A percentile compares a stretch with the other conserved stretches of the same genome.
Evolutionary conservation across 2,888 invertebrate species (phyloP).

Genomic region (Terebella lapidaria): DNA sequence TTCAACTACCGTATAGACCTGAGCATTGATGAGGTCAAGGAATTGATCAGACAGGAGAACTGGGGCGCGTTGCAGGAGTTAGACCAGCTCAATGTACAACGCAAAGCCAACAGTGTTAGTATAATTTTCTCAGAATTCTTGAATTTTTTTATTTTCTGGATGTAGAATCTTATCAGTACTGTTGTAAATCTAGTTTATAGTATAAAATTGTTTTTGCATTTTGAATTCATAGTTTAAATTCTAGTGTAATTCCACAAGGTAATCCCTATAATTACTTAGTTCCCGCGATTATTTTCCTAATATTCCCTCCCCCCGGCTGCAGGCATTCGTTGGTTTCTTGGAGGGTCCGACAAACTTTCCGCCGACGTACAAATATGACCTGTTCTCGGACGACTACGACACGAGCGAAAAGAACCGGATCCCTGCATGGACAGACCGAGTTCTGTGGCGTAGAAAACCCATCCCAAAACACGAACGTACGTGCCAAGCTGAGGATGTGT

Average conservation of each 20-base stretch:
- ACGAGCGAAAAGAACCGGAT: slow-evolving; percentile 96
- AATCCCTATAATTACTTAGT: too few species aligned
- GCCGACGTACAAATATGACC: slow-evolving; percentile 97
- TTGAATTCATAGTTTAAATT: too few species aligned
- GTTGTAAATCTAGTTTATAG: too few species aligned
- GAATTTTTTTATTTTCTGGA: background rate
- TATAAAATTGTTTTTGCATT: too few species aligned
- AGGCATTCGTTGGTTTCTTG: slow-evolving; percentile 84
- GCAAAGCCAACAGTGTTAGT: slow-evolving; percentile 46
- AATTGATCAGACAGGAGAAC: slow-evolving; percentile 71
- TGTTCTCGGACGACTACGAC: slow-evolving; percentile 97
- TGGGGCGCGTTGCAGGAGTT: slow-evolving; percentile 71
- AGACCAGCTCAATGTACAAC: slow-evolving; percentile 73
- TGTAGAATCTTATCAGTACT: too few species aligned
- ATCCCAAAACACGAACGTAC: slow-evolving; percentile 11
- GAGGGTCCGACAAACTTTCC: slow-evolving; percentile 89
- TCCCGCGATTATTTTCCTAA: background rate
- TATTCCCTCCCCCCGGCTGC: slow-evolving; percentile 2
- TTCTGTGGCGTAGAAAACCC: slow-evolving; percentile 76
- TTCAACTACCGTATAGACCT: slow-evolving; percentile 97
- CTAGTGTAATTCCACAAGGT: too few species aligned
- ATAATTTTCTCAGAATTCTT: too few species aligned
- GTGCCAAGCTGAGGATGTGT: too few species aligned
- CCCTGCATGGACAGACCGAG: slow-evolving; percentile 97
- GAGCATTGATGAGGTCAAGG: slow-evolving; percentile 88